Base-by-base conservation (phyloP, 2,888 invertebrate species). In the Didymodactylos carnosus region DNA sequence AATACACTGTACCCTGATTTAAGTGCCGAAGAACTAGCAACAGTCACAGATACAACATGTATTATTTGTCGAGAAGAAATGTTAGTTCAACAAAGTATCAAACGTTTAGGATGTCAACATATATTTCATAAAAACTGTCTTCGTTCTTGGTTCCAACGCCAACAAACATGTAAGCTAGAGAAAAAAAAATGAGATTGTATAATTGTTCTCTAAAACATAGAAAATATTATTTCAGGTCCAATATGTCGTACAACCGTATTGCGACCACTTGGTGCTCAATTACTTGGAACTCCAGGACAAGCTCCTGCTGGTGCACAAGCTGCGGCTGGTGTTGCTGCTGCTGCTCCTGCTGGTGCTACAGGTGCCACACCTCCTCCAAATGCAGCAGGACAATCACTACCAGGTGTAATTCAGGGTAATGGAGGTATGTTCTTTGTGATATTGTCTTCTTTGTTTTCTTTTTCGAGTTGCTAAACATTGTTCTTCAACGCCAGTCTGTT, bases 91-190 rank as follows among this genome's bases (percentile, higher is more conserved):
- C 72, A 72, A 43, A 41, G 69, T n/a, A 90, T 94, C 49, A 98
- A 99, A 85, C 97, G 95, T 82, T 85, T 99, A 77, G 97, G 98
- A 0, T 99, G 98, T 85, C 94, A 94, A 83, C 98, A 99, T 84
- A 97, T 99, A 80, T 98, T 99, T 87, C 98, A 99, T 85, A 91
- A 94, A 69, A 90, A 91, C 73, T 98, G 98, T 84, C 87, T 98
- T 73, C 88, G 97, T 71, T 93, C 94, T 51, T 99, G 98, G 98
- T 99, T 99, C 86, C 98, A 98, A 85, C 88, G 98, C 13, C 98
- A 99, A 83, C 98, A 99, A 85, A 98, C 98, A 7, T 99, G 98
- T 82, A 62, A 35, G 35, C n/a, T n/a, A 35, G 8, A 2, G 3
- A 6, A 3, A n/a, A 3, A 1, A 19, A 35, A 10, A 49, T 25